These are phyloP conservation scores for Nemotelus pantherinus DNA, from an alignment of 2,888 invertebrate species.

Conservation along the genomic window DNA sequence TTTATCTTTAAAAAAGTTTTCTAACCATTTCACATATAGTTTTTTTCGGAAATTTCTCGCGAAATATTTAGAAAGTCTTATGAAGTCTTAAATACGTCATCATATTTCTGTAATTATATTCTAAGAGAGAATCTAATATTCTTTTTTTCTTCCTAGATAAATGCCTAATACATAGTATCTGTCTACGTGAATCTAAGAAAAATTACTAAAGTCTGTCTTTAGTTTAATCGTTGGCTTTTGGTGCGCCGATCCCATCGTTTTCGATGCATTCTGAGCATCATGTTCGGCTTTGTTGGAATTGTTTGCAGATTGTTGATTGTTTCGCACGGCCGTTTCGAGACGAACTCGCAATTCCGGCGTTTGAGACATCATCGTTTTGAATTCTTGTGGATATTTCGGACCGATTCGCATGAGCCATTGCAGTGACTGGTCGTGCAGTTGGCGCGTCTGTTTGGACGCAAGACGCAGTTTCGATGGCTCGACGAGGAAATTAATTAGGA, in stretches of 20 bases:
- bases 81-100: no score
- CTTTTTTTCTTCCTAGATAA: no score
- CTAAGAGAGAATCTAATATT: no score
- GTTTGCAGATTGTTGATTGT: constrained; percentile 68
- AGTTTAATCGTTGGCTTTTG: constrained; percentile 84
- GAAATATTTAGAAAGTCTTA: no score
- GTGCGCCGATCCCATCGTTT: constrained; percentile 56
- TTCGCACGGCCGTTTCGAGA: constrained; percentile 86
- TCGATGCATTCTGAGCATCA: constrained; percentile 65
- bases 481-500: constrained; percentile 85
- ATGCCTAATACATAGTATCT: no score
- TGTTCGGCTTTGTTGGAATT: constrained; percentile 65
- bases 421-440: constrained; percentile 88
- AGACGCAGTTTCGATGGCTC: constrained; percentile 72
- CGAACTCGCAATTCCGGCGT: constrained; percentile 81
- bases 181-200: constrained; percentile 68
- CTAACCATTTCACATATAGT: no score
- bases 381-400: constrained; percentile 92
- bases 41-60: no score
- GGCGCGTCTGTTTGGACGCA: constrained; percentile 72
- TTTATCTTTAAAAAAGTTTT: no score
- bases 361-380: constrained; percentile 88
- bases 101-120: no score
- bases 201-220: constrained; percentile 95
- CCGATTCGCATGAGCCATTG: constrained; percentile 92